Conservation (phyloP, 2,797 vertebrate genomes). For the Etheostoma nigrum region DNA sequence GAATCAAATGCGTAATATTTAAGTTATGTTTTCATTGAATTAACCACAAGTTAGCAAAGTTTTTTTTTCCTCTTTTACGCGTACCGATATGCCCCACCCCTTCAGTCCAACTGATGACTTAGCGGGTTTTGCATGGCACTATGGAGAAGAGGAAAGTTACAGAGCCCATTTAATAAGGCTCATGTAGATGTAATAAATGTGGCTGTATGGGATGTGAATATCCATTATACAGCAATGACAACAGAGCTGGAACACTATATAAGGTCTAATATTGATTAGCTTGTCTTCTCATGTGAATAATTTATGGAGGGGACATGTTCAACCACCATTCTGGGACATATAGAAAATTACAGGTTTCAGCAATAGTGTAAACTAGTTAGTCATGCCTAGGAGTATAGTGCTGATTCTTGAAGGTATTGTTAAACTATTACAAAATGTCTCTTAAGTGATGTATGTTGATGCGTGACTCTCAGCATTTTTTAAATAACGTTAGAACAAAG, state of each 20-base stretch:
- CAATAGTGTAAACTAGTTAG: background rate
- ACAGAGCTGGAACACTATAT: background rate
- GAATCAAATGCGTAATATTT: background rate
- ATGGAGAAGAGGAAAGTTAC: conserved; percentile 57
- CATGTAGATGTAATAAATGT: conserved; percentile 1
- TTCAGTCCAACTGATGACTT: conserved; percentile 70
- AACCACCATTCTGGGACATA: background rate
- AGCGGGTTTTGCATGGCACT: conserved; percentile 56
- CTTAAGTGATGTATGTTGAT: conserved; percentile 2
- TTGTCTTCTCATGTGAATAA: conserved; percentile 52
- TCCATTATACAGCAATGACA: background rate
- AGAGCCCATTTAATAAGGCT: conserved; percentile 4
- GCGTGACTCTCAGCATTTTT: conserved; percentile 35
- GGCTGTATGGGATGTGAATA: background rate
- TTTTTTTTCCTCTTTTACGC: conserved; percentile 78
- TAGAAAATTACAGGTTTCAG: background rate
- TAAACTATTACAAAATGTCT: background rate
- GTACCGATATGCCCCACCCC: conserved; percentile 82
- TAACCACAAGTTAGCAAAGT: conserved; percentile 77
- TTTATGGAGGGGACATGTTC: conserved; percentile 40
- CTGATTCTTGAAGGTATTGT: background rate
- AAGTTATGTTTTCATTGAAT: conserved; percentile 48
- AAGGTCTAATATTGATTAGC: conserved; percentile 37
- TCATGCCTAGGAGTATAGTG: background rate
- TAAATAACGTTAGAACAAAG: conserved; percentile 53